A percentile compares a stretch with the other conserved stretches of the same genome.
These are phyloP conservation scores for Paramormyrops kingsleyae DNA, from an alignment of 2,113 vertebrate genomes.

Conservation along the genomic window DNA sequence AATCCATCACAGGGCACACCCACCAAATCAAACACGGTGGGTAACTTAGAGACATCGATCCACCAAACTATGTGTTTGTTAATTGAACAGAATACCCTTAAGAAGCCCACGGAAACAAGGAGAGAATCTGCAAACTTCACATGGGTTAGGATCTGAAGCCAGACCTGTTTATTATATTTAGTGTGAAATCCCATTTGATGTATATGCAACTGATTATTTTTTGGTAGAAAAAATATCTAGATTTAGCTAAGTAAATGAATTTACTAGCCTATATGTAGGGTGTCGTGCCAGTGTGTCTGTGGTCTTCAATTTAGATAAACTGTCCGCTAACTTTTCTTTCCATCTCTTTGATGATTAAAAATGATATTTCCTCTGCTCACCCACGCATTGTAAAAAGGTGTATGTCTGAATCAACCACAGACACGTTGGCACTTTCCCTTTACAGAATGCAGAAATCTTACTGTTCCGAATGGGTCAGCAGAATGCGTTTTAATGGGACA, in stretches of 20 bases:
- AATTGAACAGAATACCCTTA: background rate
- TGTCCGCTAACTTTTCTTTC: background rate
- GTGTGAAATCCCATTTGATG: background rate
- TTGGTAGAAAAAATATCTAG: background rate
- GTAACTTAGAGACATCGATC: background rate
- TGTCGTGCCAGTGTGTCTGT: background rate
- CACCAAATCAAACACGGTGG: background rate
- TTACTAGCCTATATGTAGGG: background rate
- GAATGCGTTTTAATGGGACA: background rate
- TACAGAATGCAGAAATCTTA: background rate
- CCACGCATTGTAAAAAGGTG: background rate
- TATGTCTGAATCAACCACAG: background rate
- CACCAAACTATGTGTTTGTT: background rate
- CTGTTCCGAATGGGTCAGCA: background rate
- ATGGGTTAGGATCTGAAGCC: background rate
- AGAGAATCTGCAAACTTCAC: background rate
- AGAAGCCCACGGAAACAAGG: background rate
- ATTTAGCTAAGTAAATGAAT: background rate
- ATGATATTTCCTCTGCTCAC: background rate
- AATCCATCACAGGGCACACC: background rate
- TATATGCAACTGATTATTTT: background rate
- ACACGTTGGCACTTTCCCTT: background rate
- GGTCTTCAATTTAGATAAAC: background rate
- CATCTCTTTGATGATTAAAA: background rate
- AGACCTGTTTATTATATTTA: background rate